A percentile compares a stretch with the other conserved stretches of the same genome.
phyloP scores from a whole-genome alignment of 2,888 invertebrate genomes.

The Hypercompe scribonia region DNA sequence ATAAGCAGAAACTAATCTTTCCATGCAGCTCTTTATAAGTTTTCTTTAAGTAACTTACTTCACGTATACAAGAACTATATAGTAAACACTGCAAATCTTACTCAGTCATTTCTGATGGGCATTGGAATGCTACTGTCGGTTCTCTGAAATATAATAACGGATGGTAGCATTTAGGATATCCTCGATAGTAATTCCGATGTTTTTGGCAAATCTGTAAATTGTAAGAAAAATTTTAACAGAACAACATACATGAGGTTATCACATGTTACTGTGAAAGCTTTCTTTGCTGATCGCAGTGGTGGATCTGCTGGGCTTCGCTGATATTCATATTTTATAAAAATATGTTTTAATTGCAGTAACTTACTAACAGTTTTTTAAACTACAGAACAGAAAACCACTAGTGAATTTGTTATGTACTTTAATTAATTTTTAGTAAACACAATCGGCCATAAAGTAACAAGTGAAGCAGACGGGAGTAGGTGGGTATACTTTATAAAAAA shows the following conservation, averaged over 20 bases:
- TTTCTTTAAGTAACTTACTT: neutral
- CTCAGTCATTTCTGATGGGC: conserved; percentile 81
- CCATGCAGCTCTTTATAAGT: too few relatives aligned
- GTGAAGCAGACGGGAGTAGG: too few relatives aligned
- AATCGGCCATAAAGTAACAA: too few relatives aligned
- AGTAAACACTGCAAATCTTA: conserved; percentile 47
- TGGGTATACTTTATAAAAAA: too few relatives aligned
- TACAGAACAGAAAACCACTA: too few relatives aligned
- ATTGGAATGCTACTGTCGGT: conserved; percentile 79
- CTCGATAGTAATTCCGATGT: conserved; percentile 87
- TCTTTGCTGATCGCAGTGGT: neutral
- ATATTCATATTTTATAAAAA: neutral
- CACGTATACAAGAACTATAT: too few relatives aligned
- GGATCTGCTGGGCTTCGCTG: neutral
- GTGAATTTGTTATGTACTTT: too few relatives aligned
- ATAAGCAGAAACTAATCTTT: neutral
- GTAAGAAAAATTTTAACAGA: neutral
- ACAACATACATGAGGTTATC: neutral
- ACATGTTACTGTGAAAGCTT: neutral
- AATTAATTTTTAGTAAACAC: too few relatives aligned
- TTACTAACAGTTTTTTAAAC: too few relatives aligned
- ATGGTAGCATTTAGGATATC: conserved; percentile 83
- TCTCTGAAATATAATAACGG: conserved; percentile 84
- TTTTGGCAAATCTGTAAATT: conserved; percentile 80
- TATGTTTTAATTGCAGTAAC: too few relatives aligned